Percentiles rank a stretch among this genome's conserved stretches.
Conservation (phyloP, 2,797 vertebrate genomes). For the Darevskia mixta region DNA sequence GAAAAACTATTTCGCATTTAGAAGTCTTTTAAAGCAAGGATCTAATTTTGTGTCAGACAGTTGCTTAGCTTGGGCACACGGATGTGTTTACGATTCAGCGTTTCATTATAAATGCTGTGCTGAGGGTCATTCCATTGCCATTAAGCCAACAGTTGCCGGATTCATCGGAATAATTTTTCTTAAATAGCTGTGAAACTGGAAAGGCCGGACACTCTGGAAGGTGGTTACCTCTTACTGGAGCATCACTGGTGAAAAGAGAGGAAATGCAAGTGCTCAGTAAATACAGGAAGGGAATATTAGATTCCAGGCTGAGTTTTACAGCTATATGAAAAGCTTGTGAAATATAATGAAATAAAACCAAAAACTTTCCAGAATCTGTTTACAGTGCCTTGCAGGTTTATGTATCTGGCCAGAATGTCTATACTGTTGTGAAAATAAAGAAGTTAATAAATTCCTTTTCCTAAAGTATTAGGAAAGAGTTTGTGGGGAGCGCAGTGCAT, state of each 20-base stretch:
- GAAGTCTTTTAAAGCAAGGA: neutral
- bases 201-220: neutral
- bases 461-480: neutral
- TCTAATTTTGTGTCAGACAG: no score
- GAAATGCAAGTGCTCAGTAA: constrained; percentile 5
- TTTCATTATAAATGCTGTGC: constrained; percentile 12
- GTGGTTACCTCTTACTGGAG: neutral
- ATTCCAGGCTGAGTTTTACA: neutral
- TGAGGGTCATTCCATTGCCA: neutral
- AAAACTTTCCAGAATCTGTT: neutral
- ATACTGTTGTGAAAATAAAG: neutral
- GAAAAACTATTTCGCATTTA: neutral
- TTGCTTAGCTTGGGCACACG: neutral
- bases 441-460: neutral
- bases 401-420: neutral
- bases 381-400: neutral
- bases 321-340: neutral
- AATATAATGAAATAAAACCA: constrained; percentile 15
- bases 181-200: neutral
- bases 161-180: neutral
- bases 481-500: neutral
- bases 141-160: neutral
- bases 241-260: neutral
- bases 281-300: neutral
- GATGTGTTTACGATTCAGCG: neutral